Conservation (phyloP, 2,113 vertebrate genomes). For the Sturnira hondurensis region DNA sequence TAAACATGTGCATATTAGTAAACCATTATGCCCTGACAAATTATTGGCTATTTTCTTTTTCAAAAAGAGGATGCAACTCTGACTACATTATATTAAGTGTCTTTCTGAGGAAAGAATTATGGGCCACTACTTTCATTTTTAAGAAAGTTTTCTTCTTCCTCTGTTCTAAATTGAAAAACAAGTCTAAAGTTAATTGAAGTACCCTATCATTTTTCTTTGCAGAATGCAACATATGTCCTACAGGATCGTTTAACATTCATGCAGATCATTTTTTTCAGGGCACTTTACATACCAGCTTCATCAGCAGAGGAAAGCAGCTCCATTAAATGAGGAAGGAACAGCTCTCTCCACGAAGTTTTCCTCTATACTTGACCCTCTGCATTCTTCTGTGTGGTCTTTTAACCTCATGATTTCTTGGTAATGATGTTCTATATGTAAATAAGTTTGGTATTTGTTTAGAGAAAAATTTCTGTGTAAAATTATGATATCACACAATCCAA, state of each 20-base stretch:
- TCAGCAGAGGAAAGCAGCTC: constrained; percentile 62
- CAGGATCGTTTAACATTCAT: constrained; percentile 27
- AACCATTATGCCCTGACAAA: constrained; percentile 75
- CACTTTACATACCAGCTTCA: constrained; percentile 63
- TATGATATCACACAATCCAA: constrained; percentile 49
- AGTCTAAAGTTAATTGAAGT: constrained; percentile 66
- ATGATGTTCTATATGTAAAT: constrained; percentile 66
- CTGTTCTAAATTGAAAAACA: constrained; percentile 67
- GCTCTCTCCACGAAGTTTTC: constrained; percentile 12
- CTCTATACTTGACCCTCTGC: constrained; percentile 53
- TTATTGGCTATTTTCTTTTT: constrained; percentile 61
- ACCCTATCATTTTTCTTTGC: constrained; percentile 64
- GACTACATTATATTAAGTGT: constrained; percentile 55
- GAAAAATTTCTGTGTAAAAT: constrained; percentile 63
- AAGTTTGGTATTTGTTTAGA: constrained; percentile 70
- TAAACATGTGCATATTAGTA: constrained; percentile 65
- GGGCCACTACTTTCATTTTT: constrained; percentile 57
- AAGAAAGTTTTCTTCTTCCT: constrained; percentile 51
- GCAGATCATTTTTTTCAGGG: constrained; percentile 11
- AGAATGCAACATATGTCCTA: constrained; percentile 46
- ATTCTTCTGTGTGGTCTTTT: constrained; percentile 66
- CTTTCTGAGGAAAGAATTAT: constrained; percentile 70
- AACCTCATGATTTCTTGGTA: constrained; percentile 70
- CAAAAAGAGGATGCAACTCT: constrained; percentile 61
- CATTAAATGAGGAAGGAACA: constrained; percentile 63